Evolutionary conservation across 2,797 vertebrate species (phyloP), one percentile per base, ranked within the genome.

Genomic region (Delichon dasypus): DNA sequence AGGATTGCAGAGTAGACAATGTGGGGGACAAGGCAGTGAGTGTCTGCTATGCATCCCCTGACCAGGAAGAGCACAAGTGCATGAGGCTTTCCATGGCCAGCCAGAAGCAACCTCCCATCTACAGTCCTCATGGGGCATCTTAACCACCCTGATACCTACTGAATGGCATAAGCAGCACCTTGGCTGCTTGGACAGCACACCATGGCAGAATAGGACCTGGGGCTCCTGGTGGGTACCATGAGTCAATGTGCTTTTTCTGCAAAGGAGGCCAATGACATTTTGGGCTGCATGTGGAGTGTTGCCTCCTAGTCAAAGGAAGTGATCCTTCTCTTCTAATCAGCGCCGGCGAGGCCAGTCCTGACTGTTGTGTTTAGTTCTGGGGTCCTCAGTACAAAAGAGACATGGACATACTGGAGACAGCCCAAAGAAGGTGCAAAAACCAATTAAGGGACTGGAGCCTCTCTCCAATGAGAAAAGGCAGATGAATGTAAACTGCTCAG

Each of bases 401-500:
- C 17, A 5, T 16, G 29, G 38, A 11, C 29, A 45, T 19, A 45
- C 4, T 12, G 38, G 20, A 83, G 12, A 40, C 7, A 45, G 29
- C 6, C 14, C n/a, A 40, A 58, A 38, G 17, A 57, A 40, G 3
- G 45, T 26, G 38, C 45, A 53, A 29, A 45, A 64, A 82, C 27
- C 1, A 0, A 1, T 32, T 15, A 57, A 64, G 58, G 32, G 20
- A 53, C 17, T 77, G 17, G 6, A 47, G 7, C 8, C 18, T 19
- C n/a, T 51, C 25, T 51, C 38, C 3, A 0, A 19, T 34, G n/a
- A 77, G 15, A 25, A 77, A 58, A 40, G 45, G 17, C 38, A 53
- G 38, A 84, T 25, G 13, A 57, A 58, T 20, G 18, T 32, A 26
- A 71, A 53, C 47, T 26, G 25, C 26, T 58, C 44, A 34, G 29